Base-by-base conservation (phyloP, 2,888 invertebrate genomes). In the Rhyacophila evoluta region DNA sequence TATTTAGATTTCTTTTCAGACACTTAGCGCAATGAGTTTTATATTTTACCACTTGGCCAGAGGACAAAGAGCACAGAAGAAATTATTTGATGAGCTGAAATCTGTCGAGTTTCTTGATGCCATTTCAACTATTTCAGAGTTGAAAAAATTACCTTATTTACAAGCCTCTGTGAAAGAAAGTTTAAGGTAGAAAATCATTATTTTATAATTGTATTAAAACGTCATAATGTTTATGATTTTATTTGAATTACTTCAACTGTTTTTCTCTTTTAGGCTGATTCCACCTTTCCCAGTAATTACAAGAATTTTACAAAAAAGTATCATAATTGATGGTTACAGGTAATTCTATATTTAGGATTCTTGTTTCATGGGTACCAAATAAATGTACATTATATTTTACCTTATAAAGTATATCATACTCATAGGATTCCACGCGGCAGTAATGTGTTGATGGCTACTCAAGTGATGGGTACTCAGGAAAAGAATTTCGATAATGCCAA, bases 111-210 rank as follows among this genome's bases (percentile, higher is more conserved):
- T 86, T 0, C 86, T 85, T 70, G 85, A 85, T 29, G 84, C 84
- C 6, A 87, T 87, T 83, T 27, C 67, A 67, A 67, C 25, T 28
- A 37, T 28, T 19, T 73, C 38, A 4, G 39, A 74, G 27, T 11
- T 74, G n/a, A 70, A 28, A 4, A 72, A 72, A 8, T 27, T 75
- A 19, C 90, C 90, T 0, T 93, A 92, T 84, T 86, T 93, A 28
- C 91, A 91, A 85, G 93, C 93, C 0, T 93, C 93, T 83, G 88
- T 93, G 70, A 91, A 91, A 83, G 93, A 93, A 83, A 91, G 91
- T 72, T 85, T 93, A 76, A 88, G 93, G 92, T 92, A 84, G 37
- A 36, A 12, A 68, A 68, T 11, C 3, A 70, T 19, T 28, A 33
- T 75, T 25, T 29, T 4, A 11, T 71, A n/a, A 11, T n/a, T n/a